Conservation (phyloP, 2,888 invertebrate genomes). For the Ormyrus rosae region DNA sequence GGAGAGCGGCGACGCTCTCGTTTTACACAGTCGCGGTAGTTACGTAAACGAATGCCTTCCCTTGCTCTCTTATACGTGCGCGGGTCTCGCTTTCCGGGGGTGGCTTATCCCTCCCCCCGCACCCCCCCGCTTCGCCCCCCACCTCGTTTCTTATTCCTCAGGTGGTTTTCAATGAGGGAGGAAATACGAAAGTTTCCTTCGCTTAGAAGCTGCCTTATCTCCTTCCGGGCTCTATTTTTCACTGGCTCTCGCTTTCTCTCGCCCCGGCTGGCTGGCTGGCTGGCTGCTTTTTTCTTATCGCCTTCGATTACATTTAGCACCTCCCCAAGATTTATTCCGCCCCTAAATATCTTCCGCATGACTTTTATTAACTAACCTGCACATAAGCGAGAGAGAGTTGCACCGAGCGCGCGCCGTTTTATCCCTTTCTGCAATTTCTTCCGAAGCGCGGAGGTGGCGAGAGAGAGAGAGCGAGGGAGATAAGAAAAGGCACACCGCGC, state of each 20-base stretch:
- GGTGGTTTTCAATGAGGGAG: constrained; percentile 57
- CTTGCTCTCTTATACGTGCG: background rate
- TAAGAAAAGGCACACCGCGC: background rate
- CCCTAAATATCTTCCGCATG: background rate
- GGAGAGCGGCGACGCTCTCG: background rate
- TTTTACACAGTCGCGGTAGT: constrained; percentile 25
- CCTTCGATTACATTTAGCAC: constrained; percentile 50
- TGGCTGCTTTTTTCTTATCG: constrained; percentile 35
- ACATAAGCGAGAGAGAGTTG: background rate
- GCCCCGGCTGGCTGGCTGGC: background rate
- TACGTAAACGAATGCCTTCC: constrained; percentile 39
- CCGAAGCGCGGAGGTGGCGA: background rate
- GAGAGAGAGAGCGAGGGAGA: background rate
- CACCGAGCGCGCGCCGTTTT: background rate
- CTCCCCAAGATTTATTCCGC: constrained; percentile 45
- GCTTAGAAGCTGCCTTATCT: constrained; percentile 45
- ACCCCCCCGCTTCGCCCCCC: background rate
- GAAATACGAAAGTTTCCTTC: constrained; percentile 49
- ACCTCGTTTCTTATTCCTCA: constrained; percentile 56
- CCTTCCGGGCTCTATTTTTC: constrained; percentile 51
- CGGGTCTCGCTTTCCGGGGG: background rate
- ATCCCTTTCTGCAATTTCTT: background rate
- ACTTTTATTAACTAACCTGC: constrained; percentile 27
- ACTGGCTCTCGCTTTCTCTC: constrained; percentile 1
- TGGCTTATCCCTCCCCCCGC: background rate